Evolutionary conservation across 1,140 invertebrate species (phyloP), one percentile per base, ranked within the genome.

Genomic region (Bombus ignitus): DNA sequence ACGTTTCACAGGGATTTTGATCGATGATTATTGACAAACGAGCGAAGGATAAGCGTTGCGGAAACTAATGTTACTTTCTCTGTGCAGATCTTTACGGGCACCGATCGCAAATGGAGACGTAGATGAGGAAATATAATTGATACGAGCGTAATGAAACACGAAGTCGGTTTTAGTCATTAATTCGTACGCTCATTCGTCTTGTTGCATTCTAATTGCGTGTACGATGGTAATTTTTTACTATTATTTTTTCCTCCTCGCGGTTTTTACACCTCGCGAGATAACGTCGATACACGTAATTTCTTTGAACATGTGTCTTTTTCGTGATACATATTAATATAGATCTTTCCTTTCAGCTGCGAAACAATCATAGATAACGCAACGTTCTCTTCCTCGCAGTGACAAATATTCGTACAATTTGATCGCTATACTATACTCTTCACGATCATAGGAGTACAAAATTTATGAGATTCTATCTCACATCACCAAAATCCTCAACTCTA

Each of bases 101-200:
- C 37, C 15, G 37, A 78, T 78, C 37, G 57, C 75, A 78, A 78
- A 62, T 42, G 75, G 59, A 78, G 75, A 78, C 75, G 59, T 78
- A 65, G 75, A 78, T 78, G 57, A 78, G 39, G 57, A 78, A 78
- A 78, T 65, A 78, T 78, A 78, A 78, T 78, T 78, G 75, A 66
- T 65, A 66, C 53, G 28, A 32, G 37, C 57, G 39, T 78, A 78
- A 78, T 78, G 75, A 78, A 78, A 78, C 57, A 15, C 57, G 57
- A 37, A 39, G 75, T 65, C 75, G 59, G 47, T 65, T 78, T 78
- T 42, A 35, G 53, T 39, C 75, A 78, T 78, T 78, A 78, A 78
- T 78, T 78, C 42, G 57, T 42, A 78, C 39, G 8, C 59, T 42
- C 75, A 42, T 77, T 77, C 37, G 9, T 75, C 73, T 75, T 53